Conservation (phyloP, 2,113 vertebrate genomes). For the Ariopsis seemanni region DNA sequence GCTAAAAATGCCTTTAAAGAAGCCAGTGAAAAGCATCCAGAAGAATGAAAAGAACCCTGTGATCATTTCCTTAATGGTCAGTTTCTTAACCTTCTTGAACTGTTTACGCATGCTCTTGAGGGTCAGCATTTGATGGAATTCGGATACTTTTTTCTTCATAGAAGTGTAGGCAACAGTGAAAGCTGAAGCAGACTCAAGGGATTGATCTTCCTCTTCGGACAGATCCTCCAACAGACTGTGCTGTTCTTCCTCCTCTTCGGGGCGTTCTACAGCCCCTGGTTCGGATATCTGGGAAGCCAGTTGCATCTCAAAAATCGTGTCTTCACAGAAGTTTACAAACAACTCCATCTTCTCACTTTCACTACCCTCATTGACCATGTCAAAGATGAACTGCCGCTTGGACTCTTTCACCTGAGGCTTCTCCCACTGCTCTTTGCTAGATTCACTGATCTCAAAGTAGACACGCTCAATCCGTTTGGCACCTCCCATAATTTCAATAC, state of each 20-base stretch:
- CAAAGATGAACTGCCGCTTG: constrained; percentile 96
- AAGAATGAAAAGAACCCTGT: constrained; percentile 89
- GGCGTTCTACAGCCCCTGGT: constrained; percentile 80
- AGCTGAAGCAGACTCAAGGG: constrained; percentile 81
- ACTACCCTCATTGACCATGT: constrained; percentile 94
- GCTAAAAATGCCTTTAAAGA: constrained; percentile 83
- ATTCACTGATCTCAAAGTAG: constrained; percentile 98
- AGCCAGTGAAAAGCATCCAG: constrained; percentile 86
- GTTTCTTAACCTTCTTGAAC: constrained; percentile 86
- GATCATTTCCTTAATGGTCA: constrained; percentile 85
- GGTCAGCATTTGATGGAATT: constrained; percentile 76
- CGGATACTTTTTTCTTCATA: constrained; percentile 73
- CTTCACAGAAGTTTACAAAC: constrained; percentile 98
- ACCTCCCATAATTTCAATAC: constrained; percentile 96
- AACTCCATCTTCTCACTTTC: constrained; percentile 99
- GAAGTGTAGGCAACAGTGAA: constrained; percentile 83
- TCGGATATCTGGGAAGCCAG: constrained; percentile 96
- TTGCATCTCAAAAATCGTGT: constrained; percentile 99
- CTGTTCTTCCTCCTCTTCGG: constrained; percentile 76
- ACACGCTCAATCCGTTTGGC: constrained; percentile 95
- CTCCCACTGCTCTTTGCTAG: constrained; percentile 95
- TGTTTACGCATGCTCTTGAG: constrained; percentile 84
- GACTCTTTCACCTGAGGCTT: constrained; percentile 98
- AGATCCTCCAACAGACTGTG: constrained; percentile 74
- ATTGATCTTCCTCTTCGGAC: constrained; percentile 74